Percentiles rank a stretch among this genome's conserved stretches.
These are phyloP conservation scores for Nilaparvata lugens DNA, from an alignment of 1,140 invertebrate genomes.

Conservation along the genomic window DNA sequence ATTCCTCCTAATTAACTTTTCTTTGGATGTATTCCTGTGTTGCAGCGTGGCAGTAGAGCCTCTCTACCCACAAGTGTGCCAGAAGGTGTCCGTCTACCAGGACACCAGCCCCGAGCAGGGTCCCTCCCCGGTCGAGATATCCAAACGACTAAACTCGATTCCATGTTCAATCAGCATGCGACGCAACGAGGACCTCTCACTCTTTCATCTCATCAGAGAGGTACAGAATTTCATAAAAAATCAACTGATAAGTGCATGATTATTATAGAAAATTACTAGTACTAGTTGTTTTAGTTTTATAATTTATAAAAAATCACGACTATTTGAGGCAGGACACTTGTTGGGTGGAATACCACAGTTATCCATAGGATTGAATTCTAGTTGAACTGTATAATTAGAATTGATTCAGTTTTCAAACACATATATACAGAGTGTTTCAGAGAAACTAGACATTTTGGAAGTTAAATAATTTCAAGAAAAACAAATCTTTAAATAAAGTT, in stretches of 20 bases:
- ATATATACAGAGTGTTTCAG: too few relatives aligned
- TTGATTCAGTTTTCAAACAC: too few relatives aligned
- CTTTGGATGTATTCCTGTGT: background rate
- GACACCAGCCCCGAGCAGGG: slow-evolving; percentile 35
- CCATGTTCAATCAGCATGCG: slow-evolving; percentile 76
- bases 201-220: slow-evolving; percentile 83
- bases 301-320: background rate
- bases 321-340: too few relatives aligned
- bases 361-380: too few relatives aligned
- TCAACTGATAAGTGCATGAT: too few relatives aligned
- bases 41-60: slow-evolving; percentile 84
- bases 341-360: too few relatives aligned
- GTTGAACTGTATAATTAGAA: too few relatives aligned
- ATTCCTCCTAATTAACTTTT: too few relatives aligned
- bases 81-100: slow-evolving; percentile 49
- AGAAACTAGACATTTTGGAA: too few relatives aligned
- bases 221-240: slow-evolving; percentile 32
- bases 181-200: slow-evolving; percentile 61
- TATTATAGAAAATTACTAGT: too few relatives aligned
- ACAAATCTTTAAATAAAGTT: too few relatives aligned
- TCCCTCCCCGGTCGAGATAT: slow-evolving; percentile 73
- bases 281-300: background rate
- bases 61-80: slow-evolving; percentile 81
- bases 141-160: slow-evolving; percentile 72
- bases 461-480: too few relatives aligned